phyloP scores from a whole-genome alignment of 2,888 invertebrate species.

The Liodrosophila aerea region DNA sequence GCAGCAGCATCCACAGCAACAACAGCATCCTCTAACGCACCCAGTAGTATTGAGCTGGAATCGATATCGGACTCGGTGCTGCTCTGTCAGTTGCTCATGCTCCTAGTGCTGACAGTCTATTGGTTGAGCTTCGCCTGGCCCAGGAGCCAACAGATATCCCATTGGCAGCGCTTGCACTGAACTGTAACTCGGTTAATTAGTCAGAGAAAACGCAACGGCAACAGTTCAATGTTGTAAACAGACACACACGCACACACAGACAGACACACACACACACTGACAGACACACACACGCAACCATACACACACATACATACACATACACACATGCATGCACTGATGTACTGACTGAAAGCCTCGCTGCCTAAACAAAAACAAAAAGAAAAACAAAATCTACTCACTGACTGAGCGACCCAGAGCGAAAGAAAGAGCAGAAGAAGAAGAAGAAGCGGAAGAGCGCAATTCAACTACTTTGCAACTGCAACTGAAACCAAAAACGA shows the following conservation, averaged over 20 bases:
- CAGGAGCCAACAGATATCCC: conserved; percentile 26
- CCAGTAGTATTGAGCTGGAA: conserved; percentile 32
- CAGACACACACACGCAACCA: conserved; percentile 18
- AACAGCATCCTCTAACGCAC: conserved; percentile 13
- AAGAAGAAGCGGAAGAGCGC: conserved; percentile 10
- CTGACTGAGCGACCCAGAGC: conserved; percentile 67
- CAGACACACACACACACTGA: conserved; percentile 18
- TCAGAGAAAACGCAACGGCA: conserved; percentile 3
- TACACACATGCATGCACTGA: conserved; percentile 57
- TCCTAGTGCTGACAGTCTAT: conserved; percentile 26
- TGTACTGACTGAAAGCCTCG: conserved; percentile 75
- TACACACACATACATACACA: conserved; percentile 15
- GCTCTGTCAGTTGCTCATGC: conserved; percentile 43
- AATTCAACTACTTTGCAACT: conserved; percentile 45
- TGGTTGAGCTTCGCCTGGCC: conserved; percentile 44
- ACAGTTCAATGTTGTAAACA: conserved; percentile 9
- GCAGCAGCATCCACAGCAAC: too few relatives aligned
- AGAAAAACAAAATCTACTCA: conserved; percentile 67
- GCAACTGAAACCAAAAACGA: conserved; percentile 30
- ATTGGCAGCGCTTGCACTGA: conserved; percentile 47
- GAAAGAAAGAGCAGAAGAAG: not conserved
- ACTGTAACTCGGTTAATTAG: not conserved
- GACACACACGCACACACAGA: conserved; percentile 12
- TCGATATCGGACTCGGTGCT: conserved; percentile 40
- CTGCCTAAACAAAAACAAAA: conserved; percentile 54